Conservation (phyloP, 2,113 vertebrate species). For the Embiotoca jacksoni region DNA sequence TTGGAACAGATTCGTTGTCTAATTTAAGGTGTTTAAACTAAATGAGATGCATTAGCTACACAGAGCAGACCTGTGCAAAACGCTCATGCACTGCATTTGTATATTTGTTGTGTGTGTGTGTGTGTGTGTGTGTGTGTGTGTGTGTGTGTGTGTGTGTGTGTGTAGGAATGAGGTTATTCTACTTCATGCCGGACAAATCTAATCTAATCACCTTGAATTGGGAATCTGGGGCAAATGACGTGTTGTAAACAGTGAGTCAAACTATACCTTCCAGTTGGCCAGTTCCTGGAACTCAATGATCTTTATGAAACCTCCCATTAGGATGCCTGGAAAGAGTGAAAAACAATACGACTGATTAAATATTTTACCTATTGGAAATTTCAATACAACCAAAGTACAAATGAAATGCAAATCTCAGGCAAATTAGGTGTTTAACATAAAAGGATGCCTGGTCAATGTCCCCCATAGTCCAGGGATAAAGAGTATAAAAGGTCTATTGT, state of each 20-base stretch:
- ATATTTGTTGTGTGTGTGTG: no score
- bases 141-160: neutral
- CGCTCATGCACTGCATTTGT: neutral
- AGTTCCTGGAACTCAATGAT: slow-evolving; percentile 97
- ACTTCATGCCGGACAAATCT: neutral
- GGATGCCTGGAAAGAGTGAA: slow-evolving; percentile 88
- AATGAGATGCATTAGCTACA: no score
- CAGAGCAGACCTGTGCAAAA: neutral
- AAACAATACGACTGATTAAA: slow-evolving; percentile 30
- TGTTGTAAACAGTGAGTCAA: neutral
- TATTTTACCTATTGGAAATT: slow-evolving; percentile 27
- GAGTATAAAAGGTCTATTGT: slow-evolving; percentile 19
- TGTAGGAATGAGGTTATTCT: neutral
- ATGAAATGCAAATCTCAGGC: slow-evolving; percentile 10
- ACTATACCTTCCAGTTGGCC: slow-evolving; percentile 98
- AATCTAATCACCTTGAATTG: neutral
- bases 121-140: neutral
- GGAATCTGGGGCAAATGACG: neutral
- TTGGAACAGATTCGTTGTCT: no score
- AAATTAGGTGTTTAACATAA: slow-evolving; percentile 31
- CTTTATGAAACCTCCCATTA: slow-evolving; percentile 99
- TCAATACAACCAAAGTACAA: neutral
- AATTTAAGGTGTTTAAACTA: no score
- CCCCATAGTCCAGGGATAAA: slow-evolving; percentile 17
- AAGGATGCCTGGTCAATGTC: slow-evolving; percentile 15